Evolutionary conservation across 2,797 vertebrate species (phyloP).

Genomic region (Gouania willdenowi): DNA sequence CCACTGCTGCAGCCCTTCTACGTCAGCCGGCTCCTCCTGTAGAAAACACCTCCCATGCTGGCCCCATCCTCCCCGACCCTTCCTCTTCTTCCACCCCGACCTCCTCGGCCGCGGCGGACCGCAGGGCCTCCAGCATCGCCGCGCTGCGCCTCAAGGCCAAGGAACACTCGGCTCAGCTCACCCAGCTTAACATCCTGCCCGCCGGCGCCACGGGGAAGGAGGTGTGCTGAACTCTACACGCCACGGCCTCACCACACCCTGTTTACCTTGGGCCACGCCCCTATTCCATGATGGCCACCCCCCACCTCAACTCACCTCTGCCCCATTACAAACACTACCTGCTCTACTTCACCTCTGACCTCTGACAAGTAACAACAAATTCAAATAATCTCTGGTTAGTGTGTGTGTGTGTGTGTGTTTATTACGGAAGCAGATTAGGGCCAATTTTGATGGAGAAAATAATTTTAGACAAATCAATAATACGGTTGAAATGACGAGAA

Average conservation of each 20-base stretch:
- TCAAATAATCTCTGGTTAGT: slow-evolving; percentile 57
- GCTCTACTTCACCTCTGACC: slow-evolving; percentile 43
- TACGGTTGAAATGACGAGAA: too few species aligned
- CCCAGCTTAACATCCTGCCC: slow-evolving; percentile 96
- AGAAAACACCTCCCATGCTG: slow-evolving; percentile 80
- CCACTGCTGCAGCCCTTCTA: slow-evolving; percentile 90
- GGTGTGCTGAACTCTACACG: slow-evolving; percentile 86
- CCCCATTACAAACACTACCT: too few species aligned
- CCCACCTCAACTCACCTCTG: background rate
- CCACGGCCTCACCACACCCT: slow-evolving; percentile 32
- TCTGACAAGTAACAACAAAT: slow-evolving; percentile 78
- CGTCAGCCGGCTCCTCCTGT: slow-evolving; percentile 86
- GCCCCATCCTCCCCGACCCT: slow-evolving; percentile 84
- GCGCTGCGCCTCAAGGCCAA: slow-evolving; percentile 96
- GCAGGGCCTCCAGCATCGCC: slow-evolving; percentile 94
- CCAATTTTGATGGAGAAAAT: too few species aligned
- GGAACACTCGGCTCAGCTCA: slow-evolving; percentile 97
- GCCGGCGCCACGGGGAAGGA: slow-evolving; percentile 89
- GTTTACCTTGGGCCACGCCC: slow-evolving; percentile 39
- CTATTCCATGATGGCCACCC: slow-evolving; percentile 34
- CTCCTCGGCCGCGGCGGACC: slow-evolving; percentile 82
- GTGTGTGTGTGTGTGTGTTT: slow-evolving; percentile 20
- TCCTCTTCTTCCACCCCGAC: slow-evolving; percentile 75
- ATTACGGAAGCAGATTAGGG: too few species aligned
- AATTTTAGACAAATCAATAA: too few species aligned